Conservation (phyloP, 2,797 vertebrate species). For the Sebastes taczanowskii region DNA sequence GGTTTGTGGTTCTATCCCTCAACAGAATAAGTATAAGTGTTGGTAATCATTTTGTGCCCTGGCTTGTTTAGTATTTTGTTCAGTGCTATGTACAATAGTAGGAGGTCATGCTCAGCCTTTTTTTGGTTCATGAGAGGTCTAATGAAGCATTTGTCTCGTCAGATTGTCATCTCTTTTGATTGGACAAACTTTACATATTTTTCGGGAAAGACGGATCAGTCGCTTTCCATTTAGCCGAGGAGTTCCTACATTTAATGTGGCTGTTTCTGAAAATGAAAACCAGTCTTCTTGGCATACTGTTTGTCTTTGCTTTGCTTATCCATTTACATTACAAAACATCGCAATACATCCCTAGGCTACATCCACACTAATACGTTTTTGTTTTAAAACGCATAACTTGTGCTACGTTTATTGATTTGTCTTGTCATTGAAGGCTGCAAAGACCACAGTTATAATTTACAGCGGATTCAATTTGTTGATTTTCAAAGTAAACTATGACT, state of each 20-base stretch:
- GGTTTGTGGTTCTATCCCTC: neutral
- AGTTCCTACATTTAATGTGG: neutral
- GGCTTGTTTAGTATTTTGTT: neutral
- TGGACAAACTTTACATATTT: neutral
- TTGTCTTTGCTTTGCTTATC: neutral
- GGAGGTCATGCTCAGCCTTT: neutral
- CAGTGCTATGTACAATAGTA: neutral
- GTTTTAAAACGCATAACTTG: too few relatives aligned
- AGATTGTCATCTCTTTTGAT: neutral
- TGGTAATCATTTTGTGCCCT: neutral
- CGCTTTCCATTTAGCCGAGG: neutral
- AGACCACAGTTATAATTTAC: neutral
- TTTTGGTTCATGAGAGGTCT: neutral
- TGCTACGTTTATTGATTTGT: neutral
- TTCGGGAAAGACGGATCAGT: neutral
- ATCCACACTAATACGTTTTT: too few relatives aligned
- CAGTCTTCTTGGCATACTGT: neutral
- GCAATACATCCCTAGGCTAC: too few relatives aligned
- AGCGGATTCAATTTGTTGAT: neutral
- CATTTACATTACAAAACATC: neutral
- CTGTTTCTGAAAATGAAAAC: neutral
- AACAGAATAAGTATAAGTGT: neutral
- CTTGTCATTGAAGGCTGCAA: neutral
- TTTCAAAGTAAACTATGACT: neutral
- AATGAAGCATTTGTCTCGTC: neutral